Evolutionary conservation across 2,888 invertebrate genomes (phyloP), one percentile per base, ranked within the genome.

Genomic region (Aphodius sticticus): DNA sequence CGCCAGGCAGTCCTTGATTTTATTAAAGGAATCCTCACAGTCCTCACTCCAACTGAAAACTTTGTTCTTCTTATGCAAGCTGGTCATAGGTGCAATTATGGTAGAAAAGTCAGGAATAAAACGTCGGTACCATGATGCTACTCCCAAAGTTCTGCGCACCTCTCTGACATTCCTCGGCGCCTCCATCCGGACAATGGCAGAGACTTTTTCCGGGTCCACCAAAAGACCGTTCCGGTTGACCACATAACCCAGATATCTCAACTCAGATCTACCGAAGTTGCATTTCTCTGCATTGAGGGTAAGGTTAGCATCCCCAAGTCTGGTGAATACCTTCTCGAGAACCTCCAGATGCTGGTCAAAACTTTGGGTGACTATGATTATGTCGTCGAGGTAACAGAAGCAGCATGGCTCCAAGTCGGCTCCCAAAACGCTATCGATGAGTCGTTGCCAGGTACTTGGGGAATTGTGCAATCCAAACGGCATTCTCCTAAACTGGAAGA

Each of bases 211-310:
- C 26, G 26, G 26, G 26, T 26, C 26, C 26, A 26, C 84, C 81
- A 1, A 80, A 1, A 84, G 26, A 6, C 85, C 85, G 0, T 83
- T 26, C 3, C 71, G 70, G 74, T 84, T 79, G 2, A 88, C 83
- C 0, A 85, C 70, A 74, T 85, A 86, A 2, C 88, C 87, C 12
- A 88, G 78, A 78, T 85, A 86, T 26, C 80, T 81, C 0, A 87
- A 69, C 37, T 82, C 72, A 9, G 70, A 74, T 6, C 81, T 69
- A n/a, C 83, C 83, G 78, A 85, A 87, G n/a, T 84, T 76, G 77
- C 84, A 84, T 79, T 86, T 86, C 6, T 85, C 84, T 14, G 7
- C 16, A 72, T 82, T 85, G 2, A 85, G 70, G 83, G 82, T 84
- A 2, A 85, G 75, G 9, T 81, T 81, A 4, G 84, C 83, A 6